Evolutionary conservation across 2,113 vertebrate species (phyloP).

Genomic region (Mohoua ochrocephala): DNA sequence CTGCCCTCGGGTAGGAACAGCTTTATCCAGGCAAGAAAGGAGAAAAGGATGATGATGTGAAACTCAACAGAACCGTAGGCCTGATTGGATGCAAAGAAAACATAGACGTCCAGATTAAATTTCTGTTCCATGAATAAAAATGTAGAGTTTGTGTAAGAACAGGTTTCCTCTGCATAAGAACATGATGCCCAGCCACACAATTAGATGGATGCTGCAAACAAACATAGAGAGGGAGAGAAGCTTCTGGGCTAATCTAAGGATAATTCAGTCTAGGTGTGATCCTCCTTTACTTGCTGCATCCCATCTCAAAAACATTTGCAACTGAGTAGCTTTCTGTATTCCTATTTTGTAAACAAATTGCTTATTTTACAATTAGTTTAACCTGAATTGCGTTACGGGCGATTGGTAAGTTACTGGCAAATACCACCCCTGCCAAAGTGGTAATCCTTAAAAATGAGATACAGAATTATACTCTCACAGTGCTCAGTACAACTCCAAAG

Average conservation of each 20-base stretch:
- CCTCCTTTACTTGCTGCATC: background rate
- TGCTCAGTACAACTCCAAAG: background rate
- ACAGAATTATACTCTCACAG: background rate
- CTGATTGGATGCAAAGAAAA: background rate
- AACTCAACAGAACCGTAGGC: background rate
- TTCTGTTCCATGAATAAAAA: background rate
- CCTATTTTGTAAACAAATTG: background rate
- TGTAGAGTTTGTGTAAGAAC: background rate
- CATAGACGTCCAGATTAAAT: rapidly evolving
- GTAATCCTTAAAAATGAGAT: background rate
- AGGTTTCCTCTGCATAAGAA: background rate
- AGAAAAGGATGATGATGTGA: background rate
- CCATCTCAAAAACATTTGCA: background rate
- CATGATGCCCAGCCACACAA: background rate
- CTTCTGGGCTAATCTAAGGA: background rate
- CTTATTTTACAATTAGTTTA: background rate
- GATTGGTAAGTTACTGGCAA: background rate
- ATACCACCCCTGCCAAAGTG: background rate
- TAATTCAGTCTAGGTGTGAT: background rate
- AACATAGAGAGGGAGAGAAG: background rate
- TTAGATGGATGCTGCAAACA: background rate
- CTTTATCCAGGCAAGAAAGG: background rate
- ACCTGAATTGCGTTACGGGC: background rate
- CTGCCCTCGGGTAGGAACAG: background rate
- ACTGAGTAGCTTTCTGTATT: background rate